Conservation (phyloP, 37 sponge, comb jelly and placozoan genomes). For the Lycopodina hypogea region DNA sequence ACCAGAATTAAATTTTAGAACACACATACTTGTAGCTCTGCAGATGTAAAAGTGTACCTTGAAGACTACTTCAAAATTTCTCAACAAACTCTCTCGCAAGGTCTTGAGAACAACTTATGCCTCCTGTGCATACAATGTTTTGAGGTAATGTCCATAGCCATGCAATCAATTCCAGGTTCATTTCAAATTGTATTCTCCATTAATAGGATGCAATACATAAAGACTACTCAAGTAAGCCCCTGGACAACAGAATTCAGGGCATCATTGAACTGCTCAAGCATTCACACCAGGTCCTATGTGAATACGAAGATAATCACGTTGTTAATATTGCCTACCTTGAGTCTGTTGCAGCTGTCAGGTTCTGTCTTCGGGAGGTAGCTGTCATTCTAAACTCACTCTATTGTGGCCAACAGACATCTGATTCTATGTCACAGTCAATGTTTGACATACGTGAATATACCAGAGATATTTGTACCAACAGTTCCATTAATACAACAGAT, state of each 20-base stretch:
- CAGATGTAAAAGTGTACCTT: slow-evolving; percentile 35
- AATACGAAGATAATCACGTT: background rate
- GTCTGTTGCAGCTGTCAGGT: slow-evolving; percentile 50
- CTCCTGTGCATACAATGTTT: slow-evolving; percentile 72
- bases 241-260: slow-evolving; percentile 6
- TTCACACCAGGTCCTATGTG: background rate
- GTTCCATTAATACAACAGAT: slow-evolving; percentile 10
- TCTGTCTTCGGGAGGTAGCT: slow-evolving; percentile 40
- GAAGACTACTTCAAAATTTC: slow-evolving; percentile 46
- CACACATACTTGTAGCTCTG: slow-evolving; percentile 24
- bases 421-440: background rate
- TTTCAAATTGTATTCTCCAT: background rate
- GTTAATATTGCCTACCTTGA: slow-evolving; percentile 35
- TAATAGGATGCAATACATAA: slow-evolving; percentile 60
- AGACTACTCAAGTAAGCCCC: slow-evolving; percentile 1
- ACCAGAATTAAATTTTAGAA: background rate
- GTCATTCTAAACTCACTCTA: slow-evolving; percentile 10
- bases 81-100: slow-evolving; percentile 5
- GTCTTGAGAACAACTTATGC: slow-evolving; percentile 35
- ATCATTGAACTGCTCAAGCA: background rate
- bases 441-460: background rate
- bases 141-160: slow-evolving; percentile 42
- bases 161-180: background rate
- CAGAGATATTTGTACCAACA: slow-evolving; percentile 23
- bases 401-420: background rate